These are phyloP conservation scores for Polia nebulosa DNA, from an alignment of 2,888 invertebrate species.

Conservation along the genomic window DNA sequence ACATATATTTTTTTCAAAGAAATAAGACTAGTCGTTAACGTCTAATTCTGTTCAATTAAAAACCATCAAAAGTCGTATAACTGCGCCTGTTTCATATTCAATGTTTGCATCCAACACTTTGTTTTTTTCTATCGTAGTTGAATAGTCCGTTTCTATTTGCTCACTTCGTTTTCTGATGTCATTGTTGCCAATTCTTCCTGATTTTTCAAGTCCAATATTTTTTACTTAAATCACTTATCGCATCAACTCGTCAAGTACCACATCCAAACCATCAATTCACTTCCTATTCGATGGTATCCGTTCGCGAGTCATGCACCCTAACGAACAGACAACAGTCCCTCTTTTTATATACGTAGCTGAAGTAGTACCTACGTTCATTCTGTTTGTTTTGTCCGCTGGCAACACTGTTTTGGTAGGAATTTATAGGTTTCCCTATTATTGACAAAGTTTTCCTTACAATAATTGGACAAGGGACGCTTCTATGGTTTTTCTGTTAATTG, in stretches of 20 bases:
- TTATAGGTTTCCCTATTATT: conserved; percentile 81
- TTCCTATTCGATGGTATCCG: conserved; percentile 77
- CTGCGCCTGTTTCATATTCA: background rate
- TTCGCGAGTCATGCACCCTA: conserved; percentile 90
- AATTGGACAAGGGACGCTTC: conserved; percentile 66
- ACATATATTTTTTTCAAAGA: too few relatives aligned
- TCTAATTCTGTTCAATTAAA: too few relatives aligned
- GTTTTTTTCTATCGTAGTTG: too few relatives aligned
- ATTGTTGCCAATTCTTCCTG: background rate
- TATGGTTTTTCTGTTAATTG: conserved; percentile 63
- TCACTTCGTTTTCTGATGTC: background rate
- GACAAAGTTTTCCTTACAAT: conserved; percentile 73
- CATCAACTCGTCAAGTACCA: conserved; percentile 60
- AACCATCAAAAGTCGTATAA: too few relatives aligned
- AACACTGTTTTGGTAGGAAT: conserved; percentile 80
- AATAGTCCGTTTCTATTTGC: background rate
- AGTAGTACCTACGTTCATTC: conserved; percentile 74
- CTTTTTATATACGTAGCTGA: conserved; percentile 73
- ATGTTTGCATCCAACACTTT: background rate
- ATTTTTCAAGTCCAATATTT: background rate
- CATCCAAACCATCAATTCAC: conserved; percentile 67
- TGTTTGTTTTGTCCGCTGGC: conserved; percentile 83
- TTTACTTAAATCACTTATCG: background rate
- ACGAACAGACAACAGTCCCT: conserved; percentile 80
- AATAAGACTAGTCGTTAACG: too few relatives aligned